A percentile compares a stretch with the other conserved stretches of the same genome.
phyloP scores from a whole-genome alignment of 2,797 vertebrate species.

The Tachyglossus aculeatus region DNA sequence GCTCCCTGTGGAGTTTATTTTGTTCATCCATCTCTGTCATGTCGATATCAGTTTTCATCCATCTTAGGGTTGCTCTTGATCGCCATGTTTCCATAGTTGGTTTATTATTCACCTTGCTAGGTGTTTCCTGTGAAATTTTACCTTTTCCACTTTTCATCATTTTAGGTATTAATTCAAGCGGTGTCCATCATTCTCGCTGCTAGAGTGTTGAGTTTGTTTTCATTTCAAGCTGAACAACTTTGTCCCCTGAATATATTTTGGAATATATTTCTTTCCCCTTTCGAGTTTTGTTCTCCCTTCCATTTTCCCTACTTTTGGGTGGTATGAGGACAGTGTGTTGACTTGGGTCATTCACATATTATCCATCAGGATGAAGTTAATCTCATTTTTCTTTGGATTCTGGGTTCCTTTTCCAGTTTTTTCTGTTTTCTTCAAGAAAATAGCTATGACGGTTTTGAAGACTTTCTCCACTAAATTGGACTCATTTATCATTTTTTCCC shows the following conservation, averaged over 20 bases:
- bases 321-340: neutral
- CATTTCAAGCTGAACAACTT: neutral
- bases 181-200: fast-evolving
- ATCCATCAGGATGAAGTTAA: neutral
- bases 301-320: neutral
- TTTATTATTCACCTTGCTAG: neutral
- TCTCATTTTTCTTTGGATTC: neutral
- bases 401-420: neutral
- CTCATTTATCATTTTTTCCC: neutral
- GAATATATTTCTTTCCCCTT: neutral
- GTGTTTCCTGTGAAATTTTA: neutral
- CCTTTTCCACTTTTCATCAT: neutral
- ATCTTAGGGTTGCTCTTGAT: neutral
- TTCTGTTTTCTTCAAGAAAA: neutral
- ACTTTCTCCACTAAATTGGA: neutral
- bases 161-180: neutral
- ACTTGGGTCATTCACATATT: neutral
- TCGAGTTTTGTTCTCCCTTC: neutral
- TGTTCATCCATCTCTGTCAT: neutral
- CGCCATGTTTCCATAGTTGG: neutral
- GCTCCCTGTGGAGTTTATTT: neutral
- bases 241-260: neutral
- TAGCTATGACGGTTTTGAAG: neutral
- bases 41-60: neutral
- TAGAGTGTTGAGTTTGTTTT: neutral